Conservation (phyloP, 2,797 vertebrate genomes). For the Rhyacichthys aspro region DNA sequence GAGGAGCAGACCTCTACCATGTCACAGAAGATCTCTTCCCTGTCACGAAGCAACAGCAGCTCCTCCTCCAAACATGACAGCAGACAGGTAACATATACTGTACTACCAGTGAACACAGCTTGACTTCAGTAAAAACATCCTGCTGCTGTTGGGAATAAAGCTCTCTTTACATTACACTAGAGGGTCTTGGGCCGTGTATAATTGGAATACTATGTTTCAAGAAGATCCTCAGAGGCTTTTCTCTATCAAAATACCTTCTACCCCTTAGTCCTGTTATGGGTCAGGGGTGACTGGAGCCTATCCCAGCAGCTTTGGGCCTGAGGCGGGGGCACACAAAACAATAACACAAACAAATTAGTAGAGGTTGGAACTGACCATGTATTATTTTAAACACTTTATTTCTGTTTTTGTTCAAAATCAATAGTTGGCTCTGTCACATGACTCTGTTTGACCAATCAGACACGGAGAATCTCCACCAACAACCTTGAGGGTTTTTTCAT, state of each 20-base stretch:
- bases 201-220: background rate
- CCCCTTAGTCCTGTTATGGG: too few relatives aligned
- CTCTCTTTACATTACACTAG: slow-evolving; percentile 1
- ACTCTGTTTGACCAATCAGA: slow-evolving; percentile 1
- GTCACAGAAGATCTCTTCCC: slow-evolving; percentile 91
- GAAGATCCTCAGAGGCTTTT: slow-evolving; percentile 8
- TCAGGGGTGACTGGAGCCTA: too few relatives aligned
- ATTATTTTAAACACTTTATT: too few relatives aligned
- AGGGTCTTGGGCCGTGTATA: slow-evolving; percentile 1
- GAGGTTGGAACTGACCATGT: too few relatives aligned
- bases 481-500: background rate
- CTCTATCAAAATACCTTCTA: slow-evolving; percentile 1
- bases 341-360: too few relatives aligned
- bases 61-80: slow-evolving; percentile 95
- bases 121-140: background rate
- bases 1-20: slow-evolving; percentile 87
- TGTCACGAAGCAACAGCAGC: slow-evolving; percentile 95
- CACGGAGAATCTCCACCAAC: background rate
- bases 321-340: too few relatives aligned
- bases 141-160: background rate
- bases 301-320: too few relatives aligned
- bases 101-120: slow-evolving; percentile 5
- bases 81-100: slow-evolving; percentile 86
- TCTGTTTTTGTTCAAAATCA: too few relatives aligned
- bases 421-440: background rate